phyloP scores from a whole-genome alignment of 2,113 vertebrate genomes.

The Sprattus sprattus region DNA sequence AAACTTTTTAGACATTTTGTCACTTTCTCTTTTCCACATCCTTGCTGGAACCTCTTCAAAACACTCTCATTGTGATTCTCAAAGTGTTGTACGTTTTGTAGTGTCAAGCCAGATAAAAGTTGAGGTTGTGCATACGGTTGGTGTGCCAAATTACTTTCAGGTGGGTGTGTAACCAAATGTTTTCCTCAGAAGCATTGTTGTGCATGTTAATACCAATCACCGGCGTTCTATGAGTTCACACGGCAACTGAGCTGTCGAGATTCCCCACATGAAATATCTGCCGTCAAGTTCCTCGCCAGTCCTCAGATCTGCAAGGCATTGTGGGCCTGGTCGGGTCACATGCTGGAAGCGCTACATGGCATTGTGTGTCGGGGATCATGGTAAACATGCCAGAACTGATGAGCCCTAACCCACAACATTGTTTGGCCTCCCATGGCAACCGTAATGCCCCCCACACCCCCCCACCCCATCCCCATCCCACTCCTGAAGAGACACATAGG shows the following conservation, averaged over 20 bases:
- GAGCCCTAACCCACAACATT: no score
- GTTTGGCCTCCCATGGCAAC: no score
- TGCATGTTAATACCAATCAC: background rate
- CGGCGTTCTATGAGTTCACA: background rate
- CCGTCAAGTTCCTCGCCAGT: background rate
- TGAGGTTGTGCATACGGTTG: background rate
- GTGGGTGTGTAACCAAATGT: background rate
- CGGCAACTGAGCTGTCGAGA: no score
- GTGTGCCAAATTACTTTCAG: background rate
- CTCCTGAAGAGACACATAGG: no score
- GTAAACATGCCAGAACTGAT: no score
- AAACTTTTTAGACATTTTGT: background rate
- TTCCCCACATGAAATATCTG: background rate
- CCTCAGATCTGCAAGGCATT: background rate
- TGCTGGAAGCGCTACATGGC: background rate
- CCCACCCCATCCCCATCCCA: no score
- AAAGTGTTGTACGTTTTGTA: slow-evolving; percentile 8
- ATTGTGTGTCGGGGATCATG: background rate
- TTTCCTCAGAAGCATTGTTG: background rate
- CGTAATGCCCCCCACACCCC: no score
- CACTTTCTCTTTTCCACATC: background rate
- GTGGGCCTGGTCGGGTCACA: background rate
- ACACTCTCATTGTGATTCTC: background rate
- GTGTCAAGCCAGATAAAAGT: background rate
- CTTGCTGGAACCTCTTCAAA: background rate